Conservation (phyloP, 2,113 vertebrate genomes). For the Azemiops feae region DNA sequence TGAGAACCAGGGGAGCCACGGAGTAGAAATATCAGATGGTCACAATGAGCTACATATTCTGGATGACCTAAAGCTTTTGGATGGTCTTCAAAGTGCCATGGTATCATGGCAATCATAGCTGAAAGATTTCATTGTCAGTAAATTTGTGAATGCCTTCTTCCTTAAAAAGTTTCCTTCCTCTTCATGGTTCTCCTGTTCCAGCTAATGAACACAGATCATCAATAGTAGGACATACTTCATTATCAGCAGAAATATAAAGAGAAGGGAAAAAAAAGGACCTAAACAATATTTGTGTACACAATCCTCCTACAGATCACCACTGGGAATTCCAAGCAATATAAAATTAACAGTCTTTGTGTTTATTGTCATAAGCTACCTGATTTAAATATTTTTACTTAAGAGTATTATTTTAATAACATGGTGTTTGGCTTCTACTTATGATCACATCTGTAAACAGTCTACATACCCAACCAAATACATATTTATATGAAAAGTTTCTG, state of each 20-base stretch:
- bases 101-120: neutral
- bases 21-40: neutral
- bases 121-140: neutral
- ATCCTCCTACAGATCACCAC: neutral
- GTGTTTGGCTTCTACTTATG: neutral
- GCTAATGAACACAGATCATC: neutral
- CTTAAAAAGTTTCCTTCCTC: neutral
- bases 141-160: neutral
- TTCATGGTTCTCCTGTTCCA: neutral
- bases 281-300: neutral
- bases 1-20: neutral
- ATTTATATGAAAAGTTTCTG: neutral
- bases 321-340: neutral
- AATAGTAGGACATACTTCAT: neutral
- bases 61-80: neutral
- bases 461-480: neutral
- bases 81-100: neutral
- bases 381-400: neutral
- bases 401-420: neutral
- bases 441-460: neutral
- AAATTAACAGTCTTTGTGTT: neutral
- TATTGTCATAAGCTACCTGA: neutral
- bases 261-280: neutral
- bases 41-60: neutral
- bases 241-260: neutral